Conservation (phyloP, 2,113 vertebrate genomes). For the Vidua macroura region DNA sequence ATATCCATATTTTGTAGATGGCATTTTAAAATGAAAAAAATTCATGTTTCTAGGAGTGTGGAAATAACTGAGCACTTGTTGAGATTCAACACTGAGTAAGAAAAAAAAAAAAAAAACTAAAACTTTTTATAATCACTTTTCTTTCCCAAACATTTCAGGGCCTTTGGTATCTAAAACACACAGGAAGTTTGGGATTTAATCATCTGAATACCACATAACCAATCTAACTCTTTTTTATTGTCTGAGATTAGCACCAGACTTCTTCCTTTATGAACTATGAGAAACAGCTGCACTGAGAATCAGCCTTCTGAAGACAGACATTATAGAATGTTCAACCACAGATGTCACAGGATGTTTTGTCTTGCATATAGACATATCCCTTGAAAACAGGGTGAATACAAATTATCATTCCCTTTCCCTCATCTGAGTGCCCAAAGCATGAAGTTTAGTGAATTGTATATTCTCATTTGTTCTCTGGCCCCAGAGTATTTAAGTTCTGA, state of each 20-base stretch:
- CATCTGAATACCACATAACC: neutral
- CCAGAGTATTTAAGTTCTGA: neutral
- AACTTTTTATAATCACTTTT: neutral
- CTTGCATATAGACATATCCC: neutral
- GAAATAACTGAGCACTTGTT: neutral
- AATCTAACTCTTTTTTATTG: neutral
- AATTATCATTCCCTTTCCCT: neutral
- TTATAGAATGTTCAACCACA: neutral
- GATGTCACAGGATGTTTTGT: neutral
- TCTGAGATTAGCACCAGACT: neutral
- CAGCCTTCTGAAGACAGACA: neutral
- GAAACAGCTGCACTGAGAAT: conserved; percentile 11
- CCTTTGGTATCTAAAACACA: neutral
- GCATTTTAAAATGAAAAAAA: neutral
- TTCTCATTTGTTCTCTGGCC: neutral
- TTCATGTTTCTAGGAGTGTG: neutral
- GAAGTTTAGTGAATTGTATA: neutral
- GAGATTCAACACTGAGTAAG: fast-evolving
- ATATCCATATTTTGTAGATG: neutral
- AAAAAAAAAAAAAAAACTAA: too few species aligned
- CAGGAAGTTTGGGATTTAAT: neutral
- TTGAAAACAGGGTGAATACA: neutral
- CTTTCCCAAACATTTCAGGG: neutral
- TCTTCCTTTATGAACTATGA: neutral
- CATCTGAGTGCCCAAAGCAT: neutral